These are phyloP conservation scores for Sebastes nivosus DNA, from an alignment of 2,797 vertebrate genomes.

Conservation along the genomic window DNA sequence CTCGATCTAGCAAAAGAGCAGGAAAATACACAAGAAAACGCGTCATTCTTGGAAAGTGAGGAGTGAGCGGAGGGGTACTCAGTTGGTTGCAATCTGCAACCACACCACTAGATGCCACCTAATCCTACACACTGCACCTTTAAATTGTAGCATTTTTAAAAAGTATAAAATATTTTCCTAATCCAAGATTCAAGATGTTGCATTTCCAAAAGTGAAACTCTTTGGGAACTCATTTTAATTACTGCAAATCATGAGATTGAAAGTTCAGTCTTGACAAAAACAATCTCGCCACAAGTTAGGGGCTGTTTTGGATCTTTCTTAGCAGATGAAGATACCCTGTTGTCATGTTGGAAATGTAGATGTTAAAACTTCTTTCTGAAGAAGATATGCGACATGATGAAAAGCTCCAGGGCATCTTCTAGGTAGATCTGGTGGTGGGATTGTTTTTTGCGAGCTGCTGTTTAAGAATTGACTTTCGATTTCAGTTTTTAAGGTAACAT, in stretches of 20 bases:
- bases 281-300: background rate
- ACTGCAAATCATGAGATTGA: background rate
- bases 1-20: constrained; percentile 82
- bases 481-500: background rate
- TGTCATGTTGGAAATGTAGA: background rate
- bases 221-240: background rate
- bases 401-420: background rate
- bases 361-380: background rate
- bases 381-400: background rate
- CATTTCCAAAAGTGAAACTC: background rate
- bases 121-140: background rate
- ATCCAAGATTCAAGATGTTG: background rate
- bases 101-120: too few species aligned
- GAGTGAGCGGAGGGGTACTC: too few species aligned
- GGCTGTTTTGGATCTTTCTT: background rate
- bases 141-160: background rate
- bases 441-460: background rate
- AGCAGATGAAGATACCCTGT: background rate
- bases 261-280: background rate
- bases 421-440: background rate
- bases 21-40: background rate
- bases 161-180: background rate
- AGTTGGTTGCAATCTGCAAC: too few species aligned
- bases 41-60: background rate
- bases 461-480: background rate